Conservation (phyloP, 2,113 vertebrate genomes). For the Vanacampus margaritifer region DNA sequence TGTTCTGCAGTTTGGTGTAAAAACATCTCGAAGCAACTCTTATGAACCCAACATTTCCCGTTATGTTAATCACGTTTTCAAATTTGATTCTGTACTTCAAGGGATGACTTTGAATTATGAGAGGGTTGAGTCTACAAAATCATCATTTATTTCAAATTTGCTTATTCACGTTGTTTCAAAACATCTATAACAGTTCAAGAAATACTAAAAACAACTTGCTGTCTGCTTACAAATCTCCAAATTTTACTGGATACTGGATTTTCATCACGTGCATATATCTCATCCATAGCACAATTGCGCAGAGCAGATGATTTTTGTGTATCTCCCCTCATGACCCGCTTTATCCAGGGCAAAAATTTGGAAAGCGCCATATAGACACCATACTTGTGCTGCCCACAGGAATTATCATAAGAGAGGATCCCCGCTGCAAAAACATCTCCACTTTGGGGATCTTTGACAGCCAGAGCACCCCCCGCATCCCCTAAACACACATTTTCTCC, state of each 20-base stretch:
- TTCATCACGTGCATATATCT: not conserved
- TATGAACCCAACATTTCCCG: too few species aligned
- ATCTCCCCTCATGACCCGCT: not conserved
- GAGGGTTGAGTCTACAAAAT: not conserved
- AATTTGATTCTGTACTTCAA: not conserved
- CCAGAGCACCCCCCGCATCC: not conserved
- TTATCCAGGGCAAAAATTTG: not conserved
- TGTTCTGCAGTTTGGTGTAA: too few species aligned
- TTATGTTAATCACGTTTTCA: too few species aligned
- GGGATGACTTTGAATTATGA: not conserved
- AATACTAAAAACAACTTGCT: not conserved
- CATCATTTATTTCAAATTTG: not conserved
- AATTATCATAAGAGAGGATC: not conserved
- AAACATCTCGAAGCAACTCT: too few species aligned
- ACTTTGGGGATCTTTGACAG: not conserved
- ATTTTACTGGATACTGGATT: not conserved
- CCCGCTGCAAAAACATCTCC: not conserved
- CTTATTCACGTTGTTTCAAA: not conserved
- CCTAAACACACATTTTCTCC: not conserved
- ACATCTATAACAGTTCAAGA: not conserved
- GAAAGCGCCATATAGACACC: not conserved
- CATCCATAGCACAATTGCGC: not conserved
- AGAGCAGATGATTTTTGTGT: not conserved
- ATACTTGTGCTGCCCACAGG: not conserved
- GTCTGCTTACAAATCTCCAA: not conserved